Evolutionary conservation across 2,888 invertebrate genomes (phyloP), one percentile per base, ranked within the genome.

Genomic region (Philereme transversata): DNA sequence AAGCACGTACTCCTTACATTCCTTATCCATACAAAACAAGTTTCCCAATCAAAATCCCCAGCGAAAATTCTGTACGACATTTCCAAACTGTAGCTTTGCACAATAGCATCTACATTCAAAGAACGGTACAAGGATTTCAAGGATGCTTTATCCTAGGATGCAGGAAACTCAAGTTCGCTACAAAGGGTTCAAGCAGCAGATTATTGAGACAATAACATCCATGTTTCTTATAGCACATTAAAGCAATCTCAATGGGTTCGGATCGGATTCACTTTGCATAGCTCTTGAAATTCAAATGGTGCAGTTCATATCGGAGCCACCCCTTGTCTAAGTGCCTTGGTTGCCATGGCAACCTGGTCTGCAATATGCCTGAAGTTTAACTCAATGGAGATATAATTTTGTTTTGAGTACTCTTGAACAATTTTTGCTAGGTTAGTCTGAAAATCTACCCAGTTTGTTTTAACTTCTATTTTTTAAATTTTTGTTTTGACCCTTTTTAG

Each of bases 241-340:
- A 79, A 80, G 71, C 77, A 77, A 75, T 77, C 76, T 79, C 77
- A 69, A 81, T 79, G 73, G 82, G 73, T 79, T 81, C 70, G 76
- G 81, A 83, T 82, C 83, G 79, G 83, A 82, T 83, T 85, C 84
- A 79, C 88, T 90, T 91, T 90, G 89, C 90, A 88, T 87, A 90
- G 86, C 88, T 82, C 88, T 91, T 90, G 86, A 88, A 87, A 89
- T 89, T 90, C 90, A 88, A 90, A 90, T 88, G 84, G 83, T 86
- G 86, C 88, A 88, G 84, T 87, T 87, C 84, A 89, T 88, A 90
- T 88, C 75, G 82, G 81, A 82, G 77, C 79, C 81, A 81, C 83
- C 82, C 77, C 78, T 73, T 81, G 78, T 80, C 80, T 86, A 81
- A 86, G 86, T 83, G 81, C 79, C 79, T 78, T 64, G 73, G 85